Evolutionary conservation across 1,140 invertebrate species (phyloP), one percentile per base, ranked within the genome.

Genomic region (Thaumatotibia leucotreta): DNA sequence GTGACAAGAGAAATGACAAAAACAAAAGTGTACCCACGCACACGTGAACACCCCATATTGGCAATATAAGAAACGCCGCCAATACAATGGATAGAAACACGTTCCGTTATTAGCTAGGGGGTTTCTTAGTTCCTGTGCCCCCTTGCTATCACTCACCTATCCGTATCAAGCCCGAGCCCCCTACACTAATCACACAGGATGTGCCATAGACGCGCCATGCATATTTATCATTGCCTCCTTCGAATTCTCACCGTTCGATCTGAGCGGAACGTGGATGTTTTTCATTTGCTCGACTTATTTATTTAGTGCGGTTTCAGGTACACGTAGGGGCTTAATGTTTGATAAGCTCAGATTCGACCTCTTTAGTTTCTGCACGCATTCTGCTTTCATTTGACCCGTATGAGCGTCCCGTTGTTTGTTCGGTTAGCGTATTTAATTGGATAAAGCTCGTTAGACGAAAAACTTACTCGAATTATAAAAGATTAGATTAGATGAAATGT

Each of bases 121-220:
- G 80, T 76, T 81, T 72, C 78, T 82, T 78, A 80, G 77, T 79
- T 80, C 82, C 79, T 74, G 63, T 72, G 71, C 79, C 82, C 83
- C 87, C 83, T 79, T 73, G 80, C 82, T 86, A 88, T 90, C 87
- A 86, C 84, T 90, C 87, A 89, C 86, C 86, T 89, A 84, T 82
- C 75, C 76, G 80, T 83, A 86, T 83, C 80, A 78, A 73, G 76
- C 73, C 69, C 64, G 23, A 45, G 62, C 79, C 69, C 78, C 76
- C 73, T 73, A 68, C 83, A 88, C 88, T 90, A 90, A 88, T 90
- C 88, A 90, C 86, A 81, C 85, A 88, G 88, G 86, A 88, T 88
- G 86, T 82, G 84, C 75, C 75, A 84, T 83, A 86, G 84, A 88
- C 88, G 88, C 83, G 86, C 84, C 85, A 87, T 90, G 88, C 88